Percentiles rank a stretch among this genome's conserved stretches.
phyloP scores from a whole-genome alignment of 2,797 vertebrate genomes.

The Garrulus glandarius region DNA sequence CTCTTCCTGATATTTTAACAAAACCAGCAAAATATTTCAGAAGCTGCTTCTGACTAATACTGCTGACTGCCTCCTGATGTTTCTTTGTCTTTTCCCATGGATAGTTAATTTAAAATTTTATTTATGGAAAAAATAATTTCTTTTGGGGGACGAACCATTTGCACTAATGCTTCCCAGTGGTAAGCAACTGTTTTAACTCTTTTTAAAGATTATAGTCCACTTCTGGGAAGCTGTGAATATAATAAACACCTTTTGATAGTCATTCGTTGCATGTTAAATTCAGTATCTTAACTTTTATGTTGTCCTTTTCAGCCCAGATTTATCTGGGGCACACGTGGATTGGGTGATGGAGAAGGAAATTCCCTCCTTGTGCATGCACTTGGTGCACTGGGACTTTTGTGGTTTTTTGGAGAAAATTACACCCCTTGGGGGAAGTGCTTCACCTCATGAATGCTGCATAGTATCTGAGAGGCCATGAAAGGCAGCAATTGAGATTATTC shows the following conservation, averaged over 20 bases:
- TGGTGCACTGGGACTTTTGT: background rate
- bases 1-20: background rate
- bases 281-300: background rate
- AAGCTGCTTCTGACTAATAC: background rate
- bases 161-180: background rate
- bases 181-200: background rate
- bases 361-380: accelerated
- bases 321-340: background rate
- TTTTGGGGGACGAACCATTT: background rate
- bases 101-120: background rate
- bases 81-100: background rate
- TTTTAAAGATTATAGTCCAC: background rate
- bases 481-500: background rate
- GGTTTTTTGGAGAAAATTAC: background rate
- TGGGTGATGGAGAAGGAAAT: background rate
- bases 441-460: background rate
- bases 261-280: background rate
- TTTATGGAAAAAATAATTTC: background rate
- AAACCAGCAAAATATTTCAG: background rate
- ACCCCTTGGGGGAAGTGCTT: background rate
- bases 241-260: background rate
- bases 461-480: background rate
- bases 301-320: background rate
- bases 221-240: background rate
- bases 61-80: background rate